Evolutionary conservation across 2,113 vertebrate species (phyloP), one percentile per base, ranked within the genome.

Genomic region (Entelurus aequoreus): DNA sequence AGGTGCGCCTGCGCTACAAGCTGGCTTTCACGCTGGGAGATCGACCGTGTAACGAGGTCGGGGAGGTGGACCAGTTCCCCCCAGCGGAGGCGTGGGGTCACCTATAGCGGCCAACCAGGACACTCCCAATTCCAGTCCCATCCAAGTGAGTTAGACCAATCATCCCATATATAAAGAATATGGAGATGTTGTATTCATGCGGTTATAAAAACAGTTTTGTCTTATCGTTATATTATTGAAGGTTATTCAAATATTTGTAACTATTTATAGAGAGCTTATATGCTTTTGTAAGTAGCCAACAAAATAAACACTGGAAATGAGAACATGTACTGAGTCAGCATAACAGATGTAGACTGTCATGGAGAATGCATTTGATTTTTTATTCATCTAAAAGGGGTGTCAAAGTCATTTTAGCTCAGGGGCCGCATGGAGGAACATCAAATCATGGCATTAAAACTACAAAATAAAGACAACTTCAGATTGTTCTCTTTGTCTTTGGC

Each of bases 1-100:
- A 95, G 54, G 94, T 97, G 69, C 91, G 95, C 60, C 91, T 99
- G 83, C 91, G 96, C 47, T 98, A 94, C 83, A 93, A 92, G 85
- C 86, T 99, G 84, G 90, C 89, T 37, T 98, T 97, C 83, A 81
- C 86, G 0, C 87, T 98, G 8, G 95, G 95, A 70, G 93, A 96
- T 50, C 89, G 89, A 56, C 85, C 81, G 82, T 92, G 85, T 86
- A 93, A 93, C 1, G 94, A 98, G 84, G 90, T 93, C 8, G 94
- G 94, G 0, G 96, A 98, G 85, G 93, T 99, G 61, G 94, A 97
- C 86, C 92, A 95, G 81, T 97, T 98, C 69, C 95, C 95, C 52
- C 91, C 92, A 0, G 89, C 91, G 53, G 93, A 98, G 62, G 88
- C 86, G 4, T 98, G 96, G 95, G 94, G 95, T 53, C 90, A 88